Conservation (phyloP, 1,140 invertebrate genomes). For the Leptoteleia sp. region DNA sequence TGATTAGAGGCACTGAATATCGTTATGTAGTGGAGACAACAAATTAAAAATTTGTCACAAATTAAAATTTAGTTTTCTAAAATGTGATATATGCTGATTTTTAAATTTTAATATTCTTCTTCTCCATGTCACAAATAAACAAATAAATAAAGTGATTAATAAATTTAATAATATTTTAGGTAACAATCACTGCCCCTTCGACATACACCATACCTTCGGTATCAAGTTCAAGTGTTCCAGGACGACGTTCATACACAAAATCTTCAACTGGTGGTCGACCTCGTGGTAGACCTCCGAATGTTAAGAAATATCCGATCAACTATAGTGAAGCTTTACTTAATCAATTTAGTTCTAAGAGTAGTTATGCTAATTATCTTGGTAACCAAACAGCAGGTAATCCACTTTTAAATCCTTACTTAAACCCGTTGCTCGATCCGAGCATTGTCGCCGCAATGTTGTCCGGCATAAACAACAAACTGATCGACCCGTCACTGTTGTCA, state of each 20-base stretch:
- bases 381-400: slow-evolving; percentile 67
- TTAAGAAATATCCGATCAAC: slow-evolving; percentile 74
- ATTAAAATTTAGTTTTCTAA: too few relatives aligned
- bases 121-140: too few relatives aligned
- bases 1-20: too few relatives aligned
- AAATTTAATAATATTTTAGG: slow-evolving; percentile 10
- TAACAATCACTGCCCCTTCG: slow-evolving; percentile 38
- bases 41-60: too few relatives aligned
- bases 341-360: slow-evolving; percentile 71
- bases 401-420: slow-evolving; percentile 76
- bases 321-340: slow-evolving; percentile 68
- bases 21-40: too few relatives aligned
- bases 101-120: too few relatives aligned
- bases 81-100: too few relatives aligned
- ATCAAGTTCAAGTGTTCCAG: too few relatives aligned
- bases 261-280: slow-evolving; percentile 70
- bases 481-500: slow-evolving; percentile 69
- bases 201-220: too few relatives aligned
- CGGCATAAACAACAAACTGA: slow-evolving; percentile 71
- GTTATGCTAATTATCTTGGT: slow-evolving; percentile 71
- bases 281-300: slow-evolving; percentile 76
- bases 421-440: slow-evolving; percentile 74
- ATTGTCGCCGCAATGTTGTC: slow-evolving; percentile 75
- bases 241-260: slow-evolving; percentile 42
- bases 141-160: too few relatives aligned